Base-by-base conservation (phyloP, 2,888 invertebrate genomes). In the Allygus modestus region DNA sequence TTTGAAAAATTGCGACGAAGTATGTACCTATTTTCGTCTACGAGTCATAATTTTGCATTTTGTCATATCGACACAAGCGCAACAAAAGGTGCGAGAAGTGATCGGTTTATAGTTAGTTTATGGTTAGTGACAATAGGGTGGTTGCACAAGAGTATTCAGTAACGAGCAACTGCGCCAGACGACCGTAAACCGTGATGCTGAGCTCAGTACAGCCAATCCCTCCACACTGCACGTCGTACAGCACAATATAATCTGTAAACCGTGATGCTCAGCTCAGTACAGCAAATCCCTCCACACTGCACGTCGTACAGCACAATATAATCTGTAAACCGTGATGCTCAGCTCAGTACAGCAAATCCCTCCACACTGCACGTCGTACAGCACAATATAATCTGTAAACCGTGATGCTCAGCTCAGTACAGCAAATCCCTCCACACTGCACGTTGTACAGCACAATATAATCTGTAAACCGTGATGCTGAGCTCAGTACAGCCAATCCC, bases 31-130 rank as follows among this genome's bases (percentile, higher is more conserved):
- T n/a, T n/a, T n/a, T n/a, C n/a, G n/a, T n/a, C n/a, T n/a, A 37
- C 11, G 37, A 37, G 11, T 37, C 37, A 37, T 37, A 37, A 37
- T 11, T 37, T 37, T 37, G 37, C 4, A 12, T 46, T 46, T 46
- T 46, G 46, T 46, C 46, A 15, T 46, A 15, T 15, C 46, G 17
- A 46, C 17, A 7, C 11, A 37, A 37, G 37, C 11, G 37, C 51
- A 51, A 4, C 15, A 51, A 11, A 23, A 58, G 58, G 20, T 23
- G 28, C 26, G 31, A 65, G 26, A 54, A 65, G 58, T 31, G 65
- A 65, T 65, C 65, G 26, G 65, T 65, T 65, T 58, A 58, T 58
- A 20, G 23, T 23, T 12, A 51, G 23, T 58, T 58, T 65, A 65
- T 65, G 65, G 28, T 17, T 28, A 28, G 65, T 28, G 65, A 65